Base-by-base conservation (phyloP, 2,888 invertebrate genomes). In the Scrobipalpa costella region DNA sequence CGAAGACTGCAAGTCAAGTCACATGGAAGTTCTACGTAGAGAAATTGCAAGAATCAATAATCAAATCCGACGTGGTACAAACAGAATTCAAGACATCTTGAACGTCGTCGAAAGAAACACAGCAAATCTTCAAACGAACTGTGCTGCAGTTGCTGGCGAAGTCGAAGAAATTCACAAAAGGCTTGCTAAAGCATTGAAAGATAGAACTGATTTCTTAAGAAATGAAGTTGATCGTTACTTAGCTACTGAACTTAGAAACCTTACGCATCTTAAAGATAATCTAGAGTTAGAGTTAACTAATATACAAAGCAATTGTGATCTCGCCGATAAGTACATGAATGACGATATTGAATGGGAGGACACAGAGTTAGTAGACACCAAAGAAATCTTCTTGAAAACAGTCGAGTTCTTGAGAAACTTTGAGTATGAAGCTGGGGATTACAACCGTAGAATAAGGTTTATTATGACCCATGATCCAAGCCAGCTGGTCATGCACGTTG, bases 371-470 rank as follows among this genome's bases (percentile, higher is more conserved):
- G 97, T 98, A 92, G 98, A 98, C 79, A 96, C 98, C 64, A 99
- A 99, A 90, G 98, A 98, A 88, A 97, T 98, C 69, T 98, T 98
- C 92, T 92, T 98, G 21, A 98, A 98, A 85, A 98, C 98, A 15
- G 96, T 99, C 58, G 98, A 99, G 79, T 98, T 98, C 85, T 94
- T 99, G 71, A 93, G 97, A 77, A 98, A 97, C 90, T 98, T 98
- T 79, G 98, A 98, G 85, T 97, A 98, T 77, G 98, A 98, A 88
- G 96, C 96, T 68, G 95, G 95, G 62, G 98, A 98, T 86, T 98
- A 97, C 80, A 95, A 94, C 68, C 93, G 98, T 68, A 94, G 96
- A 74, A 95, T 97, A 69, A 93, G 97, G 69, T 97, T 98, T 88
- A 93, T 96, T 62, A 95, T 97, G 92, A 96, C 96, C 34, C 97